phyloP scores from a whole-genome alignment of 2,888 invertebrate species.

The Apodemia mormo region DNA sequence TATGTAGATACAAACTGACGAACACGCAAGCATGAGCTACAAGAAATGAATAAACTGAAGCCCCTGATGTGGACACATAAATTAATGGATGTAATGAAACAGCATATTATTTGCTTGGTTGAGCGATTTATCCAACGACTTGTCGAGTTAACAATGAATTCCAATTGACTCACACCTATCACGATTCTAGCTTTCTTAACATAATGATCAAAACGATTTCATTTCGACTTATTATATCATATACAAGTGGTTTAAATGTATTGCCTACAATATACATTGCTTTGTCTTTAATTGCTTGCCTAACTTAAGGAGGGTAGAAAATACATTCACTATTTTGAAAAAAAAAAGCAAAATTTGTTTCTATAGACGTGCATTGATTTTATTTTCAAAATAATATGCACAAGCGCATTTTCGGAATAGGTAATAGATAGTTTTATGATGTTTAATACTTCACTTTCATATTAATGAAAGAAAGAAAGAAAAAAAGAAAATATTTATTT shows the following conservation, averaged over 20 bases:
- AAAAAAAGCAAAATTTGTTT: no score
- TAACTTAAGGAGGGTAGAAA: no score
- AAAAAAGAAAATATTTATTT: no score
- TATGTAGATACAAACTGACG: not conserved
- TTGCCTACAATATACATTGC: not conserved
- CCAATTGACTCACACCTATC: slow-evolving; percentile 13
- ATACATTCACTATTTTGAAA: no score
- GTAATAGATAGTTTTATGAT: no score
- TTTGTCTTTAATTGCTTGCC: no score
- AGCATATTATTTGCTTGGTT: slow-evolving; percentile 10
- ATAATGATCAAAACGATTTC: slow-evolving; percentile 6
- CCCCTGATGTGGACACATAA: not conserved
- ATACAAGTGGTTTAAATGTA: slow-evolving; percentile 6
- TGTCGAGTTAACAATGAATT: slow-evolving; percentile 11
- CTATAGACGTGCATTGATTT: no score
- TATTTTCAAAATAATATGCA: no score
- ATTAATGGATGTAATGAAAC: slow-evolving; percentile 5
- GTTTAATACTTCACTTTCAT: no score
- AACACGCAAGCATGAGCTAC: not conserved
- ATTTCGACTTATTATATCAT: not conserved
- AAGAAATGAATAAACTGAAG: not conserved
- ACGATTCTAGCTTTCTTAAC: slow-evolving; percentile 13
- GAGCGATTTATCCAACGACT: slow-evolving; percentile 18
- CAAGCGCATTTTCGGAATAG: no score
- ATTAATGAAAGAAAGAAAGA: no score